Evolutionary conservation across 1,140 invertebrate species (phyloP).

Genomic region (Rhysida immarginata): DNA sequence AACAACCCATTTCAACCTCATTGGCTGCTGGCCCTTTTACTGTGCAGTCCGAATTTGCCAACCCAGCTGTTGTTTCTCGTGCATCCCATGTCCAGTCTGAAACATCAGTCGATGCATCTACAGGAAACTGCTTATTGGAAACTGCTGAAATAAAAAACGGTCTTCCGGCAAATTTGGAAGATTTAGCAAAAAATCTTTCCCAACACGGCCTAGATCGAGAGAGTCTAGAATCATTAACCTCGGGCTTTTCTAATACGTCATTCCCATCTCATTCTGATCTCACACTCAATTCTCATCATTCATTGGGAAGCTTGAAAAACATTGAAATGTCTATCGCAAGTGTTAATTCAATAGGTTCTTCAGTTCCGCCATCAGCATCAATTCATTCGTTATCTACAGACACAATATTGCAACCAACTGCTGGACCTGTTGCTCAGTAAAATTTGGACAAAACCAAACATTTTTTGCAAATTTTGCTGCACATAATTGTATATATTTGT

Average conservation of each 20-base stretch:
- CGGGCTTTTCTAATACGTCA: neutral
- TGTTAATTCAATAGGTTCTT: neutral
- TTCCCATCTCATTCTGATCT: neutral
- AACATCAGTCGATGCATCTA: too few species aligned
- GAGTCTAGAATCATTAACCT: neutral
- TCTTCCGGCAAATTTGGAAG: neutral
- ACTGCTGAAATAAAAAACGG: neutral
- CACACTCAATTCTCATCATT: neutral
- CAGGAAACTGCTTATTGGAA: neutral
- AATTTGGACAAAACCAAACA: too few species aligned
- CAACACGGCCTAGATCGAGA: neutral
- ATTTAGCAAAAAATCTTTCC: slow-evolving; percentile 2
- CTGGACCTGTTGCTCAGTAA: neutral
- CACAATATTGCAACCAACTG: neutral
- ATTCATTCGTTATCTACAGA: neutral
- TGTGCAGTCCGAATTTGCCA: neutral
- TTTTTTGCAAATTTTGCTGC: too few species aligned
- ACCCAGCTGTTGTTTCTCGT: neutral
- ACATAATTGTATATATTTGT: too few species aligned
- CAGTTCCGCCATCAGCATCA: neutral
- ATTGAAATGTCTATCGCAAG: slow-evolving; percentile 7
- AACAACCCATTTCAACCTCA: neutral
- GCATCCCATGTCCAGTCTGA: neutral
- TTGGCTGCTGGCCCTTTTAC: neutral
- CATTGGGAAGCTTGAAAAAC: neutral